Evolutionary conservation across 2,888 invertebrate genomes (phyloP), one percentile per base, ranked within the genome.

Genomic region (Habrosyne pyritoides): DNA sequence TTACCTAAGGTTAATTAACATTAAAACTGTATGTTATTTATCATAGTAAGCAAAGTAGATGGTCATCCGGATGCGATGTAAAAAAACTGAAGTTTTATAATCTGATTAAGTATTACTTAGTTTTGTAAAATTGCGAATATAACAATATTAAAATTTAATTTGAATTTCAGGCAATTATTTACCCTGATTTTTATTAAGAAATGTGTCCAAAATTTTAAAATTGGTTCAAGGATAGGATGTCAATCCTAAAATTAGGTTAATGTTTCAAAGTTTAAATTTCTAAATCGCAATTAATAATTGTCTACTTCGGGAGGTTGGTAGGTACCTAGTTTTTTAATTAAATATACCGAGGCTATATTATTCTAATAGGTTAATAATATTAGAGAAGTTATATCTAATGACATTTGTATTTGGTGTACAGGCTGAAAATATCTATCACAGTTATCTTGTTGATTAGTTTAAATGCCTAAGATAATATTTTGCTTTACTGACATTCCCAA

Each of bases 131-230:
- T 64, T 72, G 71, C 66, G 57, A 67, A 67, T 74, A 79, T 77
- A 79, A 79, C 18, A 77, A 73, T 71, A 81, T 83, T 84, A 81
- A 79, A 83, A 77, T 79, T 79, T 75, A 72, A 24, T 51, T 54
- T 77, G 79, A 83, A 78, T 81, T 83, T 81, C 85, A 89, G 88
- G 91, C 90, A 87, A 83, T 78, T 74, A 63, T 79, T 83, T 89
- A 90, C 90, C 90, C 90, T 90, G 91, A 84, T 84, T n/a, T 87
- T 83, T 79, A 82, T 83, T 83, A 82, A 83, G 84, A 86, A 86
- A 83, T 71, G 74, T 81, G 77, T 86, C 75, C 71, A 86, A 83
- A 84, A 82, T 71, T 73, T 78, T 59, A 80, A 86, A 85, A 86
- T 87, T 89, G 87, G 85, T 88, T 86, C 86, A 71, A 81, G 79